Evolutionary conservation across 2,888 invertebrate genomes (phyloP), one percentile per base, ranked within the genome.

Genomic region (Cheilosia variabilis): DNA sequence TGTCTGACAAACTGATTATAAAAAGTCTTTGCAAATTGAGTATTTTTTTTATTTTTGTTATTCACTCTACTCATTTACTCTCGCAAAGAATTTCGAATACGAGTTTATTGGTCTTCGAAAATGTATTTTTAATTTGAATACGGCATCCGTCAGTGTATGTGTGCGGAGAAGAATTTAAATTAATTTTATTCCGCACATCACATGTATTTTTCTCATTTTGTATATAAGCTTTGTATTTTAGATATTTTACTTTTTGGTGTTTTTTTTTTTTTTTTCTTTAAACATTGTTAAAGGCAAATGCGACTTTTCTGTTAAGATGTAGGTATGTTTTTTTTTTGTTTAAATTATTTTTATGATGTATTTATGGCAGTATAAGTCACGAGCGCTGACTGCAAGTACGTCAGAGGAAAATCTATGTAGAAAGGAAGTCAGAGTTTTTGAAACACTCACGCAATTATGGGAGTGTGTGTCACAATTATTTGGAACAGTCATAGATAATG

Each of bases 71-170:
- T 65, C 57, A 47, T 47, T 52, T 68, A 24, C 79, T 84, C 79
- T 66, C 72, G 50, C 27, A 37, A 52, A 53, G 10, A 52, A 55
- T 73, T 76, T 80, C 66, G 71, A 80, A 69, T 62, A 34, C 69
- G 45, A 57, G 76, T 52, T 17, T 37, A 50, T 60, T 52, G 45
- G 68, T 63, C 22, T 81, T 77, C 60, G 63, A 81, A 81, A 81
- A 72, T 52, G n/a, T 86, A 86, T 86, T 86, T 81, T 77, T 81
- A 69, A 66, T 37, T 45, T 9, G 31, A 69, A 60, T 34, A 9
- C 34, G 9, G 2, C 27, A 55, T 43, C 31, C 19, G 50, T 27
- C 37, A 37, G n/a, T 72, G 65, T 55, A 37, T 75, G 27, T 5
- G 60, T 45, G 19, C 60, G 81, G 41, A 27, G 50, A 63, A 34